Base-by-base conservation (phyloP, 1,140 invertebrate genomes). In the Drosophila bifasciata region DNA sequence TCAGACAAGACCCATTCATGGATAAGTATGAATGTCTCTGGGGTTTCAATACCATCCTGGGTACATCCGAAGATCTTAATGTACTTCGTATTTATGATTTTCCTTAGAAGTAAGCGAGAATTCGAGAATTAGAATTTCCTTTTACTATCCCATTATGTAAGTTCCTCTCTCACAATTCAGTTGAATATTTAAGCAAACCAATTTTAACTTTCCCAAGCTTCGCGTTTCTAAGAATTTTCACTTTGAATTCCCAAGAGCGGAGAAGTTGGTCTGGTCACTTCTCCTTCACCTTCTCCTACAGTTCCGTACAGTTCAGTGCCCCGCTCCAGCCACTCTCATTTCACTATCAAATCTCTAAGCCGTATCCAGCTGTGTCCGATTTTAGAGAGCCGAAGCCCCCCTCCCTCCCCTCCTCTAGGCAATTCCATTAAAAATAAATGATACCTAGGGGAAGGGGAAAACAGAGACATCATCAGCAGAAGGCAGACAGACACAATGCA, bases 401-500 rank as follows among this genome's bases (percentile, higher is more conserved):
- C 11, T n/a, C n/a, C n/a, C n/a, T n/a, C 21, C 40, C 55, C 56
- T 11, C n/a, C 9, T 49, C 9, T 15, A 16, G 15, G 11, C 32
- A 60, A 2, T 15, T 9, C 62, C 49, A 67, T 75, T 44, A 52
- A 52, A 76, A 57, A 43, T 16, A 52, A 62, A 50, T 49, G 32
- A 62, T 60, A 50, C n/a, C n/a, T 25, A 28, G 25, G 49, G 19
- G 15, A 28, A 46, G 39, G 45, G 41, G 11, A 4, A 36, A n/a
- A 64, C 41, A 62, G 28, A 66, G 72, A 57, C 64, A 55, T 50
- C 59, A 32, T 17, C 36, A 16, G 21, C 36, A 16, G 21, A 43
- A 19, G 23, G 40, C 51, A 60, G 62, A 79, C 77, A n/a, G n/a
- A n/a, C n/a, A n/a, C n/a, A 83, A 84, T 84, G 75, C 43, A 84